Evolutionary conservation across 2,888 invertebrate genomes (phyloP).

Genomic region (Ephialtes manifestator): DNA sequence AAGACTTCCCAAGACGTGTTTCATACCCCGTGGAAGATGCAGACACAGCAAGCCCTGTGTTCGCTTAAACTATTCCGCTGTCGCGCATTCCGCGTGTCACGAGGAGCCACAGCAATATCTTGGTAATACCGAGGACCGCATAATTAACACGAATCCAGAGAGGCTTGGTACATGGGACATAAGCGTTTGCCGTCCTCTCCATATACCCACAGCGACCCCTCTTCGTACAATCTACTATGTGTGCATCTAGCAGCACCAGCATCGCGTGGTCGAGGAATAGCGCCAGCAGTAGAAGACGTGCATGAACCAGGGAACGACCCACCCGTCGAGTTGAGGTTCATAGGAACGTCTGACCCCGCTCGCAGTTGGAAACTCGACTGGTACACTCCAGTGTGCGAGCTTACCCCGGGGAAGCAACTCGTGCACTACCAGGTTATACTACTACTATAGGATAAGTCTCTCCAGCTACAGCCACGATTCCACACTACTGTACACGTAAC

Average conservation of each 20-base stretch:
- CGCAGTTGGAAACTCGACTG: slow-evolving; percentile 32
- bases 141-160: slow-evolving; percentile 66
- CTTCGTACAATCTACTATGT: slow-evolving; percentile 48
- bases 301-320: slow-evolving; percentile 1
- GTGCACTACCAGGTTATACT: slow-evolving; percentile 24
- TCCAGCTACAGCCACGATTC: slow-evolving; percentile 12
- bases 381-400: slow-evolving; percentile 34
- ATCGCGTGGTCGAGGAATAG: slow-evolving; percentile 52
- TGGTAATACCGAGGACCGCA: slow-evolving; percentile 65
- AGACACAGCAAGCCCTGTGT: not conserved
- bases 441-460: slow-evolving; percentile 36
- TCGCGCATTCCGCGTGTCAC: slow-evolving; percentile 53
- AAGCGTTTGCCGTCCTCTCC: slow-evolving; percentile 57
- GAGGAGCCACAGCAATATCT: slow-evolving; percentile 64
- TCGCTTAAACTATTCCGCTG: slow-evolving; percentile 40
- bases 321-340: slow-evolving; percentile 32
- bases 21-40: not conserved
- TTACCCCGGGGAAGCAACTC: slow-evolving; percentile 43
- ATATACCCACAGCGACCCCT: slow-evolving; percentile 7
- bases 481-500: slow-evolving; percentile 20
- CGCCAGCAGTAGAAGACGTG: slow-evolving; percentile 53
- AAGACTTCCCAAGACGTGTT: slow-evolving; percentile 33
- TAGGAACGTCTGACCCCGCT: slow-evolving; percentile 43
- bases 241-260: slow-evolving; percentile 49
- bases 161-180: slow-evolving; percentile 49